phyloP scores from a whole-genome alignment of 2,797 vertebrate species.

The Rhinichthys osculus region DNA sequence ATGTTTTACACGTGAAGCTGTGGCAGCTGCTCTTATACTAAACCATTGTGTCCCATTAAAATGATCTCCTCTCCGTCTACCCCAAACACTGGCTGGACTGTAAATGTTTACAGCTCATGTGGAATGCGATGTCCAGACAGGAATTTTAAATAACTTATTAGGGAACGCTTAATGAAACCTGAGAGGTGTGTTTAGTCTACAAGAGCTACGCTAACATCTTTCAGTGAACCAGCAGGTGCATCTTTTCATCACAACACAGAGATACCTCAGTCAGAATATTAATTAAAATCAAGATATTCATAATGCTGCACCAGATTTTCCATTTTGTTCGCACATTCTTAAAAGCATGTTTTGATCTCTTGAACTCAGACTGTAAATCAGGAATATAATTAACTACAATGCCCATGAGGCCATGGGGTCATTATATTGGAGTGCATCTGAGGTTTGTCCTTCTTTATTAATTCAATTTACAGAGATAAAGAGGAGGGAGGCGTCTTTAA shows the following conservation, averaged over 20 bases:
- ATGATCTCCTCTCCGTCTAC: slow-evolving; percentile 30
- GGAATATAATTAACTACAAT: slow-evolving; percentile 51
- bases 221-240: slow-evolving; percentile 53
- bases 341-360: slow-evolving; percentile 38
- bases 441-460: slow-evolving; percentile 22
- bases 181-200: slow-evolving; percentile 61
- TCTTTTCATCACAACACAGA: slow-evolving; percentile 54
- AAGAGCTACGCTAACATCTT: slow-evolving; percentile 18
- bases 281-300: slow-evolving; percentile 25
- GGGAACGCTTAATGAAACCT: slow-evolving; percentile 33
- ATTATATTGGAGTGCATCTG: slow-evolving; percentile 40
- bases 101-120: slow-evolving; percentile 59
- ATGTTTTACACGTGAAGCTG: slow-evolving; percentile 6
- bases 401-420: slow-evolving; percentile 30
- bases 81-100: slow-evolving; percentile 27
- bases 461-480: slow-evolving; percentile 50
- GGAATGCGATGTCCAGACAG: slow-evolving; percentile 41
- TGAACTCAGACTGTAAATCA: slow-evolving; percentile 51
- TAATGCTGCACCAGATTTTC: neutral
- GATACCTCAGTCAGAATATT: slow-evolving; percentile 27
- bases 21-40: slow-evolving; percentile 42
- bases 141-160: slow-evolving; percentile 50
- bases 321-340: slow-evolving; percentile 5
- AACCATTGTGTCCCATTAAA: slow-evolving; percentile 37
- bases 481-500: slow-evolving; percentile 47